Evolutionary conservation across 2,888 invertebrate species (phyloP), one percentile per base, ranked within the genome.

Genomic region (Spodoptera exigua): DNA sequence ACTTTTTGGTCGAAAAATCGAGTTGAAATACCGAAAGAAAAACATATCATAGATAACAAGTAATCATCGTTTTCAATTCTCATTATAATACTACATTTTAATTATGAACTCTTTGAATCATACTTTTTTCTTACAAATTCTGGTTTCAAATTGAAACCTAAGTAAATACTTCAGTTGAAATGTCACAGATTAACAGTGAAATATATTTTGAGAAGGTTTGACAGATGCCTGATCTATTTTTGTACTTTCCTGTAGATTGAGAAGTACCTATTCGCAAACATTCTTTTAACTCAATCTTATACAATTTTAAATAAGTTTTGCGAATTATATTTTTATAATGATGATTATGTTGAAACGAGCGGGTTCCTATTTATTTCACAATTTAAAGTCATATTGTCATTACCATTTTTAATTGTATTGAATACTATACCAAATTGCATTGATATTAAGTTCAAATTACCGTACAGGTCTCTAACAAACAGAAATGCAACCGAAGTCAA

Each of bases 181-280:
- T 59, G 44, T 47, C 27, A 14, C 11, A 7, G 27, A 45, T 49
- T 60, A 67, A 67, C 41, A 34, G 44, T 27, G 41, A 61, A 55
- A 70, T 59, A 43, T 49, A 48, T 68, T 48, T 66, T 55, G 48
- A 44, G 61, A 71, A 66, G 52, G 65, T 64, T 27, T 49, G 53
- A 70, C 63, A 49, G 40, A 39, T 41, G n/a, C 18, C 21, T 10
- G 52, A 13, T 59, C 57, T 70, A 74, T 76, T 69, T 76, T 74
- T 70, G 53, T 51, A 37, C 35, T 51, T 54, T 11, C 66, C 45
- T 59, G 44, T 48, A n/a, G n/a, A n/a, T n/a, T n/a, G n/a, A n/a
- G n/a, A n/a, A n/a, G n/a, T n/a, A n/a, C n/a, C n/a, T n/a, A n/a
- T n/a, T n/a, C n/a, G n/a, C n/a, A n/a, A n/a, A n/a, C n/a, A n/a